Percentiles rank a stretch among this genome's conserved stretches.
Conservation (phyloP, 1,140 invertebrate genomes). For the Aphaenogaster floridana region DNA sequence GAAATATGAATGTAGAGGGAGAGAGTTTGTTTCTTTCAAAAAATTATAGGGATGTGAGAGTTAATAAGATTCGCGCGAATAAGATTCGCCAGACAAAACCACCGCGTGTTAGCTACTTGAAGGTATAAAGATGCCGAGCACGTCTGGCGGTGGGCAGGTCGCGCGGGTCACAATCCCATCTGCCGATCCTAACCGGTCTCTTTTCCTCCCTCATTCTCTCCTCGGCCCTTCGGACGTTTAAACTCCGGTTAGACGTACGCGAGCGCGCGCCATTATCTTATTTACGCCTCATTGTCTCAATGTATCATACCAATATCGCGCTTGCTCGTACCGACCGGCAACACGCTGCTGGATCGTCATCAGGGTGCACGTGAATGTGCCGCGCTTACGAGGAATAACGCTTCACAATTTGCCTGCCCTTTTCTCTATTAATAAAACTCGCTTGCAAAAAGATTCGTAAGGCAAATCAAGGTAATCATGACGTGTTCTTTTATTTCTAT, state of each 20-base stretch:
- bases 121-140: conserved; percentile 80
- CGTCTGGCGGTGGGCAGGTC: conserved; percentile 81
- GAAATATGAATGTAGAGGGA: not conserved
- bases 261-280: conserved; percentile 85
- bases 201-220: conserved; percentile 48
- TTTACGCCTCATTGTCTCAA: conserved; percentile 87
- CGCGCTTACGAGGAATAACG: conserved; percentile 12
- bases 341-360: conserved; percentile 69
- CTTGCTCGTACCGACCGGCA: conserved; percentile 74
- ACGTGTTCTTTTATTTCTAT: not conserved
- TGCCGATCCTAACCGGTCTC: conserved; percentile 80
- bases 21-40: not conserved
- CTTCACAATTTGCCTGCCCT: not conserved
- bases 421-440: not conserved
- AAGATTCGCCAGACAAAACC: not conserved
- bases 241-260: conserved; percentile 78
- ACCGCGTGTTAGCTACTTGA: conserved; percentile 43
- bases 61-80: conserved; percentile 24
- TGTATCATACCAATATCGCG: conserved; percentile 85
- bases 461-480: not conserved
- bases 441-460: not conserved
- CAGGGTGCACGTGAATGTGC: conserved; percentile 52
- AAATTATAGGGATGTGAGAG: not conserved
- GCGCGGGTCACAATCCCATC: conserved; percentile 85
- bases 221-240: conserved; percentile 79